Percentiles rank a stretch among this genome's conserved stretches.
phyloP scores from a whole-genome alignment of 2,888 invertebrate genomes.

The Callinectes sapidus region DNA sequence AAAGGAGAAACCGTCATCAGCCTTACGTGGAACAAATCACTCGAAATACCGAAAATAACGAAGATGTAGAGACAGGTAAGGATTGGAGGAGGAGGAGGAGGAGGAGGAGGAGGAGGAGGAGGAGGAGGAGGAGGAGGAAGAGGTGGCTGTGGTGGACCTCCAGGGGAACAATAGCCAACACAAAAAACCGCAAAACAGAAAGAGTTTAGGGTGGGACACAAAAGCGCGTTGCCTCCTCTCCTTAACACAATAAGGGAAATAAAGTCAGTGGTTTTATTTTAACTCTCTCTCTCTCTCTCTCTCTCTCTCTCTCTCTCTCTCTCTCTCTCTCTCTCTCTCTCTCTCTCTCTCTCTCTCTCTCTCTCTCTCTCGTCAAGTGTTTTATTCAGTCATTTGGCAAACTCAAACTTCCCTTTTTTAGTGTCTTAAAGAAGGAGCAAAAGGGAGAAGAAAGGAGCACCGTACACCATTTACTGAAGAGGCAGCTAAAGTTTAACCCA shows the following conservation, averaged over 20 bases:
- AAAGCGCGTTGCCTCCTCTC: neutral
- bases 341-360: neutral
- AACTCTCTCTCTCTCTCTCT: neutral
- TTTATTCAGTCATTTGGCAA: neutral
- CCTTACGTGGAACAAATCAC: neutral
- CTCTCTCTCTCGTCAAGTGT: neutral
- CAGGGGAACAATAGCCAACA: neutral
- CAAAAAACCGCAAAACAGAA: neutral
- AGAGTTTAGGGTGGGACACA: slow-evolving; percentile 10
- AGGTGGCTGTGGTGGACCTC: neutral
- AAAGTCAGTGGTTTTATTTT: neutral
- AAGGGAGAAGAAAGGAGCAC: neutral
- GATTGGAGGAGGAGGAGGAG: neutral
- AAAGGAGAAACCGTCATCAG: neutral
- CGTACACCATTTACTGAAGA: neutral
- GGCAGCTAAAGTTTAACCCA: neutral
- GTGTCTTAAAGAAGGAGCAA: neutral
- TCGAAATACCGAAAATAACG: neutral
- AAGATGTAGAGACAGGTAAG: neutral
- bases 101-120: slow-evolving; percentile 28
- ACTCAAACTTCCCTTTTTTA: neutral
- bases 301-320: slow-evolving; percentile 24
- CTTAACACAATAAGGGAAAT: slow-evolving; percentile 5
- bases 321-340: neutral
- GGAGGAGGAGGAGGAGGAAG: neutral